phyloP scores from a whole-genome alignment of 2,797 vertebrate species.

The Mionectes olivaceus region DNA sequence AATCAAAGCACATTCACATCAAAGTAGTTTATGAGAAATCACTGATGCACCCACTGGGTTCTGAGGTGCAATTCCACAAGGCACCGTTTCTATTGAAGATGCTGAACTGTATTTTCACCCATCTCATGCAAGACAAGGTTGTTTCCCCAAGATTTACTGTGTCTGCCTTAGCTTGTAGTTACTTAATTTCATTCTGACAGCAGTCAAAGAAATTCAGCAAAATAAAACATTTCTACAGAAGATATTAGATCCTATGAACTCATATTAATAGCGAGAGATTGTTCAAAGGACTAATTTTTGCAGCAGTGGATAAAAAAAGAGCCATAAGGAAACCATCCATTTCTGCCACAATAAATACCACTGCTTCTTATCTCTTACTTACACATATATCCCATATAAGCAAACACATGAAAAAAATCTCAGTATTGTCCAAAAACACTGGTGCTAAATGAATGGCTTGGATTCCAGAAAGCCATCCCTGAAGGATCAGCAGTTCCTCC shows the following conservation, averaged over 20 bases:
- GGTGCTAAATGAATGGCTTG: neutral
- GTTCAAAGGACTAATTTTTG: neutral
- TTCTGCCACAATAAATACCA: neutral
- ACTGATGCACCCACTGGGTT: neutral
- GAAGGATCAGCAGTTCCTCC: neutral
- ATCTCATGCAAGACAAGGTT: neutral
- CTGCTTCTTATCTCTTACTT: neutral
- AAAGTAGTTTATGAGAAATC: neutral
- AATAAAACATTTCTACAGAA: neutral
- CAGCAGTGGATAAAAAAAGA: neutral
- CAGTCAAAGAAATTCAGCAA: neutral
- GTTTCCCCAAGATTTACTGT: neutral
- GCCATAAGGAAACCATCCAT: neutral
- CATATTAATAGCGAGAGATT: neutral
- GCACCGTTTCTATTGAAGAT: neutral
- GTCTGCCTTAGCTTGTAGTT: neutral
- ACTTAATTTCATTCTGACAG: neutral
- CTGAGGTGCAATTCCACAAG: conserved; percentile 13
- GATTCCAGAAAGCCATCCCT: neutral
- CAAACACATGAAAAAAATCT: neutral
- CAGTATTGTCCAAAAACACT: neutral
- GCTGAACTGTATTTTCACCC: neutral
- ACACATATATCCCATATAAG: rapidly evolving
- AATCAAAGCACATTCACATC: conserved; percentile 53
- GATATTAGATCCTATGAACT: neutral